phyloP scores from a whole-genome alignment of 1,140 invertebrate genomes.

The Psix sp. region DNA sequence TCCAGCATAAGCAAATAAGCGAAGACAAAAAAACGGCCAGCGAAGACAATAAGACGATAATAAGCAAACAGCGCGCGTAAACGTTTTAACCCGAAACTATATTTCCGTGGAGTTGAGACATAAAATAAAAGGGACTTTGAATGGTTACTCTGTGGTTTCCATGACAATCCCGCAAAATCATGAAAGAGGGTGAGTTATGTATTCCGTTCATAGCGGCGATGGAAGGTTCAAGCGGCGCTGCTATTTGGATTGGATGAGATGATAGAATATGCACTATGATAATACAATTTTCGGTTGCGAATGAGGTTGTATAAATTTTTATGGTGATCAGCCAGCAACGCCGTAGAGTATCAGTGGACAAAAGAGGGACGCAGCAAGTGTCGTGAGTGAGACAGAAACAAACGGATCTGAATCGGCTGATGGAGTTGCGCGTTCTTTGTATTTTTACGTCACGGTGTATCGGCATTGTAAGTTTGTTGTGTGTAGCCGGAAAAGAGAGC shows the following conservation, averaged over 20 bases:
- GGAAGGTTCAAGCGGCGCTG: slow-evolving; percentile 42
- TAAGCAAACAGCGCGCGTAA: slow-evolving; percentile 10
- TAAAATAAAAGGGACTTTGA: slow-evolving; percentile 44
- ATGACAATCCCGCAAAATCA: slow-evolving; percentile 56
- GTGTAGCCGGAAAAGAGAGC: slow-evolving; percentile 43
- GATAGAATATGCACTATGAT: slow-evolving; percentile 68
- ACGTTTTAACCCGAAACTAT: slow-evolving; percentile 14
- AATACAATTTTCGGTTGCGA: slow-evolving; percentile 74
- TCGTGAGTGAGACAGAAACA: background rate
- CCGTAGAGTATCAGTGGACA: background rate
- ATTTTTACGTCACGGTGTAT: slow-evolving; percentile 46
- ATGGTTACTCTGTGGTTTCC: slow-evolving; percentile 51
- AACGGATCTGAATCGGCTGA: slow-evolving; percentile 59
- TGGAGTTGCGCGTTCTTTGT: slow-evolving; percentile 57
- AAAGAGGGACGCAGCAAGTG: background rate
- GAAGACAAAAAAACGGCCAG: no score
- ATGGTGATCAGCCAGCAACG: slow-evolving; percentile 73
- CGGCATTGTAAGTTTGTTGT: slow-evolving; percentile 64
- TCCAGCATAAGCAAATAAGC: no score
- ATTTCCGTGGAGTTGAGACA: slow-evolving; percentile 3
- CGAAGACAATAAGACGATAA: slow-evolving; percentile 20
- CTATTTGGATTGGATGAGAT: slow-evolving; percentile 51
- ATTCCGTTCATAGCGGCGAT: slow-evolving; percentile 33
- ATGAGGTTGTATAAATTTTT: slow-evolving; percentile 74
- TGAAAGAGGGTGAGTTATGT: slow-evolving; percentile 49